These are phyloP conservation scores for Lasioglossum lativentre DNA, from an alignment of 2,888 invertebrate species.

Conservation along the genomic window DNA sequence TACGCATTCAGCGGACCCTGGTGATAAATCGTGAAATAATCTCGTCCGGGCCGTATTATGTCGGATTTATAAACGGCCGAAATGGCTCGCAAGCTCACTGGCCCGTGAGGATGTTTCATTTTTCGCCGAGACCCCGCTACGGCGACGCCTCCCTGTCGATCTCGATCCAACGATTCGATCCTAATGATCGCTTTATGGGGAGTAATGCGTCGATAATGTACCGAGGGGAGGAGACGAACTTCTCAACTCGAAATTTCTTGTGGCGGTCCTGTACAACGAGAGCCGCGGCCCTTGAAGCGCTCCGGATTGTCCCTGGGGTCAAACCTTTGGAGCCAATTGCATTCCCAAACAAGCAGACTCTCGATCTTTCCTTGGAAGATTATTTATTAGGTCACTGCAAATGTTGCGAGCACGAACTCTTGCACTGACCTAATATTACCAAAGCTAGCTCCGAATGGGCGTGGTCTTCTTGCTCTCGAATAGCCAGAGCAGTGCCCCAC, in stretches of 20 bases:
- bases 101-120: constrained; percentile 68
- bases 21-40: constrained; percentile 82
- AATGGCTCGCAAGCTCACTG: constrained; percentile 50
- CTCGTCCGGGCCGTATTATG: constrained; percentile 79
- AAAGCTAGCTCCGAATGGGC: neutral
- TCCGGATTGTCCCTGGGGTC: neutral
- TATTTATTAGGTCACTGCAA: neutral
- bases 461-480: neutral
- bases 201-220: constrained; percentile 36
- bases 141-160: constrained; percentile 47
- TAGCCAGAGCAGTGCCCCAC: neutral
- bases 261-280: neutral
- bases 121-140: constrained; percentile 44
- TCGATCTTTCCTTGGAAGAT: neutral
- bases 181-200: constrained; percentile 55
- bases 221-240: neutral
- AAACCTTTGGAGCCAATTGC: neutral
- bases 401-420: neutral
- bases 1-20: constrained; percentile 71
- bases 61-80: constrained; percentile 76
- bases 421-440: neutral
- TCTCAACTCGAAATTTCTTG: neutral
- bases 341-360: neutral
- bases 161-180: constrained; percentile 53
- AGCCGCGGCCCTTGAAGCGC: neutral